Base-by-base conservation (phyloP, 2,113 vertebrate genomes). In the Silurus asotus region DNA sequence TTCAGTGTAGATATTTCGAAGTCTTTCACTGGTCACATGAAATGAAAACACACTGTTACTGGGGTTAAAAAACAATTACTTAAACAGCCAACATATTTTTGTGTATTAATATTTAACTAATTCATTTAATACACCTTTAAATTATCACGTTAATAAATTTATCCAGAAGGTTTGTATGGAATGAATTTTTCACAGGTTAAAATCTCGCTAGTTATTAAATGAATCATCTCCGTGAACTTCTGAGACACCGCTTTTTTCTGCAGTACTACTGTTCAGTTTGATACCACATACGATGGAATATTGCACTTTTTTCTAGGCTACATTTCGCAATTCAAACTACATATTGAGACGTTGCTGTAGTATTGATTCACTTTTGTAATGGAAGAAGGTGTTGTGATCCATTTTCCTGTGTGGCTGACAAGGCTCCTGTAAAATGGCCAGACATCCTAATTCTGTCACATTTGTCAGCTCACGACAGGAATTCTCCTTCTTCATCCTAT, bases 371-470 rank as follows among this genome's bases (percentile, higher is more conserved):
- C 58, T 87, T 87, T 87, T 56, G 58, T 87, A 87, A 87, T 87
- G 56, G 85, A 65, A 82, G 55, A 87, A 76, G 64, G 17, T 82
- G 85, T 87, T 82, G 80, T 87, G 80, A 70, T 86, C 77, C 59
- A 80, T 87, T 82, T 75, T 75, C 49, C 65, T 56, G 64, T 59
- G 53, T 67, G 55, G 84, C 76, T 86, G 76, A 49, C 84, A 80
- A 59, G 76, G 20, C 84, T 69, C 51, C 49, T 80, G 74, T 86
- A 86, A 86, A 86, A 86, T 55, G 76, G 53, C 64, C 55, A 70
- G 84, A 86, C 58, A 82, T 87, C 85, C 85, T 87, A 87, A 87
- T 81, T 87, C 80, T 87, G 85, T 82, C 79, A 87, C 85, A 82
- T 87, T 82, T 87, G 85, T 87, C 85, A 87, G 70, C 6, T n/a